Evolutionary conservation across 2,888 invertebrate species (phyloP), one percentile per base, ranked within the genome.

Genomic region (Meteorus colon): DNA sequence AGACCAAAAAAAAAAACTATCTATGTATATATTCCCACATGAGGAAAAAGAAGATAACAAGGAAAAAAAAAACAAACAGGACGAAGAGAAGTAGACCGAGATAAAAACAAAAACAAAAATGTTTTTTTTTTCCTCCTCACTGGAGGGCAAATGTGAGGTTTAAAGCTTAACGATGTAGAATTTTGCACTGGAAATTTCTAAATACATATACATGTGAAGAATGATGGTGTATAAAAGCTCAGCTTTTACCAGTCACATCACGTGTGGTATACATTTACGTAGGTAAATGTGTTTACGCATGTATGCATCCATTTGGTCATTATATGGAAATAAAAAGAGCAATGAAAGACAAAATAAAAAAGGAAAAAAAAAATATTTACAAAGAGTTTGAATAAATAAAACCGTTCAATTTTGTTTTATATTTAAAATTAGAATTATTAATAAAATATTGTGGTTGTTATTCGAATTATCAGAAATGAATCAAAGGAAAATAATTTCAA

Each of bases 121-220:
- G 16, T 48, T 48, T n/a, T 48, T 48, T 48, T 48, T 48, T 48
- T 16, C 2, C 8, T 12, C 8, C 8, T 41, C 12, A 12, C 41
- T 10, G 4, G 41, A 12, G 41, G 12, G 48, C n/a, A 16, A 48
- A n/a, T 16, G 48, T 16, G 48, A 45, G n/a, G n/a, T 48, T 48
- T 48, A n/a, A 48, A 48, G n/a, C 48, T 48, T 48, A 48, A 48
- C 48, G 48, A 48, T 48, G n/a, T 48, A n/a, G 48, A 48, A 16
- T 16, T 48, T 48, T 48, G 48, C 48, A n/a, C 14, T n/a, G 48
- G 4, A 48, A 48, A 48, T 48, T 48, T 48, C 48, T n/a, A 48
- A 1, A 48, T 48, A 16, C 16, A n/a, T 48, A n/a, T 41, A 41
- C 12, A 41, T 41, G 41, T 41, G 12, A 10, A 41, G 41, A 41